Conservation (phyloP, 1,140 invertebrate species). For the Microplitis mediator region DNA sequence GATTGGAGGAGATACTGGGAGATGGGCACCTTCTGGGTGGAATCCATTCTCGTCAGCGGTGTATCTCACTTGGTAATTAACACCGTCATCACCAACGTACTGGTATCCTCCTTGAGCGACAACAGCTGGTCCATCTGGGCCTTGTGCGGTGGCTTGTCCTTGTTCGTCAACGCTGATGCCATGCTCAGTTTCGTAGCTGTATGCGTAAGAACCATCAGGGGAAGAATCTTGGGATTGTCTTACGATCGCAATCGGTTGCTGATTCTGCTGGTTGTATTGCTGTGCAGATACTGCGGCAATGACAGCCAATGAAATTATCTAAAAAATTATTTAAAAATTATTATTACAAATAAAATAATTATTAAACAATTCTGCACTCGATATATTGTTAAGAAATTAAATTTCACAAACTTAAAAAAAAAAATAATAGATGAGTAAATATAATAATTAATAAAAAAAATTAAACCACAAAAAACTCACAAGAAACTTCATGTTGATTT, state of each 20-base stretch:
- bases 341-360: background rate
- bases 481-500: slow-evolving; percentile 56
- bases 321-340: background rate
- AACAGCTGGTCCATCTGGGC: slow-evolving; percentile 55
- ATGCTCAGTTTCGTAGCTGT: slow-evolving; percentile 69
- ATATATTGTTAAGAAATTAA: background rate
- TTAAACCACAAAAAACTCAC: slow-evolving; percentile 46
- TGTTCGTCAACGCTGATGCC: slow-evolving; percentile 66
- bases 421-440: background rate
- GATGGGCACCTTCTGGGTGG: slow-evolving; percentile 63
- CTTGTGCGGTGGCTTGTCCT: slow-evolving; percentile 59
- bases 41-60: slow-evolving; percentile 66
- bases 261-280: background rate
- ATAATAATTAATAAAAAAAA: slow-evolving; percentile 13
- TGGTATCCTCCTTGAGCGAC: slow-evolving; percentile 60
- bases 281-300: slow-evolving; percentile 36
- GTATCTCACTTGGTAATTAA: slow-evolving; percentile 61
- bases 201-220: slow-evolving; percentile 54
- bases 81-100: slow-evolving; percentile 67
- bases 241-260: slow-evolving; percentile 48
- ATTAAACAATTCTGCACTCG: background rate
- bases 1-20: slow-evolving; percentile 61
- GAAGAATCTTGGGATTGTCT: slow-evolving; percentile 48
- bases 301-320: slow-evolving; percentile 47
- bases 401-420: background rate